phyloP scores from a whole-genome alignment of 2,888 invertebrate species.

The Frankliniella fusca region DNA sequence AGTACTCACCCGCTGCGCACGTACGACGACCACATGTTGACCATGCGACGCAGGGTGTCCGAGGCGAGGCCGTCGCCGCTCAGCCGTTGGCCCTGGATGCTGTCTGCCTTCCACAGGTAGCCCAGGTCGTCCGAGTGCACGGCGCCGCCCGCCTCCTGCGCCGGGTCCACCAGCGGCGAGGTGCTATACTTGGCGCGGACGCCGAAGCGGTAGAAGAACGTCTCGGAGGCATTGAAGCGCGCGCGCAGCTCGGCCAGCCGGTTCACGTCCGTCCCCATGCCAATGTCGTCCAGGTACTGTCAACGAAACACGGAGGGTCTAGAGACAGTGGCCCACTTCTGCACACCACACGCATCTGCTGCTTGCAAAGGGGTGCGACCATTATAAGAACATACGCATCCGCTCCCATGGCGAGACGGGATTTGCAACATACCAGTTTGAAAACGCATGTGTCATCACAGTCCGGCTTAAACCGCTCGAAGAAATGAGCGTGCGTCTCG shows the following conservation, averaged over 20 bases:
- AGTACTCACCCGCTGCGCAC: no score
- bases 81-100: not conserved
- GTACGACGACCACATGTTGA: not conserved
- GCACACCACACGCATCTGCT: no score
- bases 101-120: not conserved
- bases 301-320: not conserved
- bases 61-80: not conserved
- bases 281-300: not conserved
- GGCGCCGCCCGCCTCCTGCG: not conserved
- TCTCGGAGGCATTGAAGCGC: not conserved
- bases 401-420: no score
- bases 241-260: not conserved
- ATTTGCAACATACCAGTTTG: not conserved
- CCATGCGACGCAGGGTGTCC: not conserved
- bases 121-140: not conserved
- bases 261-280: not conserved
- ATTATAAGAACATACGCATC: no score
- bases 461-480: no score
- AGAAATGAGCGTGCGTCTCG: not conserved
- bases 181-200: not conserved
- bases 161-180: not conserved
- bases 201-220: not conserved
- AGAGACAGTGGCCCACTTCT: no score
- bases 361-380: no score
- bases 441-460: not conserved